A percentile compares a stretch with the other conserved stretches of the same genome.
These are phyloP conservation scores for Acrobasis suavella DNA, from an alignment of 2,888 invertebrate genomes.

Conservation along the genomic window DNA sequence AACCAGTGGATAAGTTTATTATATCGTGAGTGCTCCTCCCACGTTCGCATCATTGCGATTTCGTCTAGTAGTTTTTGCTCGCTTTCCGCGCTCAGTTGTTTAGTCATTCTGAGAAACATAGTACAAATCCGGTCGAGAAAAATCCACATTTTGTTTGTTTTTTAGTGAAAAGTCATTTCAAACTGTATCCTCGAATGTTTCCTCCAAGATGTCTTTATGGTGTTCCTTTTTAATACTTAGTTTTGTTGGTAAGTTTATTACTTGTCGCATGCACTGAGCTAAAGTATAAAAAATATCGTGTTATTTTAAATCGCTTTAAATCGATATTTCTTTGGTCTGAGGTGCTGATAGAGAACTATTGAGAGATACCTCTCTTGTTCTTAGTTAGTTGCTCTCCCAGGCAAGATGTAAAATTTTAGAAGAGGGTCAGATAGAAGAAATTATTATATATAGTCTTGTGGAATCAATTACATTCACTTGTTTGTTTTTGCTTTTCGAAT, in stretches of 20 bases:
- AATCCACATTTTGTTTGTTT: background rate
- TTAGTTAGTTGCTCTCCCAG: no score
- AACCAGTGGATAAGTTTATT: no score
- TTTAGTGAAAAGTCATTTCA: conserved; percentile 16
- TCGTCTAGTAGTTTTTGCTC: conserved; percentile 60
- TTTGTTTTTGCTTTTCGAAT: no score
- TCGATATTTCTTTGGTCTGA: no score
- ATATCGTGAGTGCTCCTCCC: conserved; percentile 38
- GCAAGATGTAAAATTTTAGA: no score
- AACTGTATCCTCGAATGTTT: conserved; percentile 44
- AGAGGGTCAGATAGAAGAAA: no score
- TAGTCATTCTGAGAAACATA: background rate
- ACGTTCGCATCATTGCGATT: conserved; percentile 48
- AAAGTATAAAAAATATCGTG: background rate
- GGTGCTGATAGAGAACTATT: no score
- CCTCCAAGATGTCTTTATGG: conserved; percentile 52
- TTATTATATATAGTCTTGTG: no score
- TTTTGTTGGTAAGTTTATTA: conserved; percentile 50
- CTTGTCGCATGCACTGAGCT: background rate
- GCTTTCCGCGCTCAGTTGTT: conserved; percentile 63
- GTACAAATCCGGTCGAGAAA: background rate
- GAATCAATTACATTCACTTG: no score
- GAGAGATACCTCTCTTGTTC: no score
- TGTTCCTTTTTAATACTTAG: conserved; percentile 45
- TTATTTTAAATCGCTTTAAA: no score